phyloP scores from a whole-genome alignment of 2,888 invertebrate genomes.

The Dasypogon diadema region DNA sequence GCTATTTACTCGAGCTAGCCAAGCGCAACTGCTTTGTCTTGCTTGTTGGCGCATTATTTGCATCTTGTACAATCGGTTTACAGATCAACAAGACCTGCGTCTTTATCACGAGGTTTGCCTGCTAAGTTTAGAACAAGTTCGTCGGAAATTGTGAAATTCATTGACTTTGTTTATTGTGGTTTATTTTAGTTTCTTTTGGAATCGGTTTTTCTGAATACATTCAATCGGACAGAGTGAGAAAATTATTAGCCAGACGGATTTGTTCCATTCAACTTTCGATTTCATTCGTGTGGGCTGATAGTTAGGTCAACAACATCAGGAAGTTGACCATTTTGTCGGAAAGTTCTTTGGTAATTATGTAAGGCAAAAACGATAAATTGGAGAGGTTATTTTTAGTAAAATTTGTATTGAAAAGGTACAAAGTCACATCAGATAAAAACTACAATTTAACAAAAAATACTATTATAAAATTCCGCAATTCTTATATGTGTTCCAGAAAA shows the following conservation, averaged over 20 bases:
- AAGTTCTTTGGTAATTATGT: slow-evolving; percentile 6
- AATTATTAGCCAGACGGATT: slow-evolving; percentile 3
- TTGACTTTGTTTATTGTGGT: slow-evolving; percentile 20
- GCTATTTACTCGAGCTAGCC: background rate
- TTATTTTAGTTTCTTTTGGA: background rate
- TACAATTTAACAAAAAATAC: too few relatives aligned
- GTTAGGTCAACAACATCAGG: slow-evolving; percentile 31
- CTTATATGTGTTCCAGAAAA: too few relatives aligned
- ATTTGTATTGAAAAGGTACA: background rate
- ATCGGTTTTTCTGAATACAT: background rate
- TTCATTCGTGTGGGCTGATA: background rate
- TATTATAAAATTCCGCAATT: too few relatives aligned
- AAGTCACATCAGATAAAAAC: too few relatives aligned
- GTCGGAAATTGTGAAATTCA: slow-evolving; percentile 22
- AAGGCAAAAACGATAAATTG: background rate
- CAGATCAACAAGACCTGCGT: background rate
- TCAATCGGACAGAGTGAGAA: background rate
- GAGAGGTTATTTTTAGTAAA: slow-evolving; percentile 1
- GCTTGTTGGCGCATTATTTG: background rate
- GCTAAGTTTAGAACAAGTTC: slow-evolving; percentile 30
- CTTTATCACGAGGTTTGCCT: background rate
- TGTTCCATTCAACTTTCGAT: slow-evolving; percentile 38
- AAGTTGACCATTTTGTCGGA: background rate
- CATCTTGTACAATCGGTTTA: slow-evolving; percentile 4
- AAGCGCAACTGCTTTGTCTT: background rate